phyloP scores from a whole-genome alignment of 1,140 invertebrate species.

The Plutomurus gul region DNA sequence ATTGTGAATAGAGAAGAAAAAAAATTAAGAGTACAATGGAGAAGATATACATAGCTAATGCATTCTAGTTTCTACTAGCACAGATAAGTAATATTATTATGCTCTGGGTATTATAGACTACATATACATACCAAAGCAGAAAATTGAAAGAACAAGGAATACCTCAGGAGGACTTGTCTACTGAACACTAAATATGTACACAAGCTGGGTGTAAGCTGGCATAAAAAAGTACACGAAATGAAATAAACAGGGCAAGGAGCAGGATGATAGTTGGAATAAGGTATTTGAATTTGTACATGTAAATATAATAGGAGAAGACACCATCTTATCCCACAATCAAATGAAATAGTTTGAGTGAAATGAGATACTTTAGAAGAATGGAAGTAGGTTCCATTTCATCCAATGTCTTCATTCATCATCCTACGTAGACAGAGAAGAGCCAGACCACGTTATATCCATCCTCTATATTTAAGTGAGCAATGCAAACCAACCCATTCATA shows the following conservation, averaged over 20 bases:
- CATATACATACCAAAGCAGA: too few relatives aligned
- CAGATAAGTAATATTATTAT: too few relatives aligned
- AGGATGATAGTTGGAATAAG: too few relatives aligned
- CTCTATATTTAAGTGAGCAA: neutral
- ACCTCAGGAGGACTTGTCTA: too few relatives aligned
- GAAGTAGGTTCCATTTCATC: constrained; percentile 26
- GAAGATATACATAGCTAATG: too few relatives aligned
- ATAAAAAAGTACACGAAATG: constrained; percentile 12
- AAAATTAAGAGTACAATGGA: too few relatives aligned
- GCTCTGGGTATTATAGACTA: too few relatives aligned
- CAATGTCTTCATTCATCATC: constrained; percentile 24
- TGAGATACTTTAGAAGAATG: constrained; percentile 20
- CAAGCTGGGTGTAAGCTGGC: too few relatives aligned
- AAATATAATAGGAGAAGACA: constrained; percentile 9
- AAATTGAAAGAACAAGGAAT: too few relatives aligned
- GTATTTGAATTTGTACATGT: constrained; percentile 1
- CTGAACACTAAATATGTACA: too few relatives aligned
- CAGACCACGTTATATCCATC: neutral
- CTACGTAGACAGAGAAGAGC: neutral
- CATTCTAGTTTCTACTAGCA: too few relatives aligned
- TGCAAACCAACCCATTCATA: constrained; percentile 19
- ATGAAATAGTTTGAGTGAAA: constrained; percentile 25
- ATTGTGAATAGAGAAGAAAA: too few relatives aligned
- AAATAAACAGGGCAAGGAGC: neutral
- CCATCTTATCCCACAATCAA: constrained; percentile 23